Percentiles rank a stretch among this genome's conserved stretches.
Evolutionary conservation across 53 echinoderm and acorn worm genomes (phyloP).

Genomic region (Astropecten irregularis): DNA sequence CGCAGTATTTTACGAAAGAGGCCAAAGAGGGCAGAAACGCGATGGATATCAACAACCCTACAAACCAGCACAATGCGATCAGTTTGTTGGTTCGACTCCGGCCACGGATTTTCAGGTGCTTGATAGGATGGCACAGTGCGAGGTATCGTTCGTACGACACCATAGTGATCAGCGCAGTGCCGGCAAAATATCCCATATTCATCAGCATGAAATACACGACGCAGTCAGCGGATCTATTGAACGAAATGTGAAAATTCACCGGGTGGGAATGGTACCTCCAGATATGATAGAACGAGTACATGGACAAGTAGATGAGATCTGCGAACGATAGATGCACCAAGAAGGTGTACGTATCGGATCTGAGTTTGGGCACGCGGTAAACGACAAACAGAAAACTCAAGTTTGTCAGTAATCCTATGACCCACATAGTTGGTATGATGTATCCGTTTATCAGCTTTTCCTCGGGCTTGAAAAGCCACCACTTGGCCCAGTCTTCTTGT

Average conservation of each 20-base stretch:
- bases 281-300: background rate
- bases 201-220: background rate
- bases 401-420: constrained; percentile 20
- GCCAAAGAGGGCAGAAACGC: background rate
- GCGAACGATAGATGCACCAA: constrained; percentile 32
- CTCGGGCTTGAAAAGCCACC: no score
- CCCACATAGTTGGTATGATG: constrained; percentile 30
- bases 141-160: constrained; percentile 4
- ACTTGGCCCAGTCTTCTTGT: no score
- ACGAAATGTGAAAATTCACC: background rate
- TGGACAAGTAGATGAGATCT: constrained; percentile 16
- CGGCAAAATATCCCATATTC: background rate
- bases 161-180: background rate
- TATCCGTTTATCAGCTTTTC: no score
- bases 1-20: background rate
- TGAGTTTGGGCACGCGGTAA: background rate
- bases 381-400: constrained; percentile 28
- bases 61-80: constrained; percentile 2
- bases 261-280: background rate
- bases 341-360: constrained; percentile 20
- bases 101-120: background rate
- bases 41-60: background rate
- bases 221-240: background rate
- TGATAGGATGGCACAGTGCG: no score
- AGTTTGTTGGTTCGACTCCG: background rate